phyloP scores from a whole-genome alignment of 2,113 vertebrate species.

The Origma solitaria region DNA sequence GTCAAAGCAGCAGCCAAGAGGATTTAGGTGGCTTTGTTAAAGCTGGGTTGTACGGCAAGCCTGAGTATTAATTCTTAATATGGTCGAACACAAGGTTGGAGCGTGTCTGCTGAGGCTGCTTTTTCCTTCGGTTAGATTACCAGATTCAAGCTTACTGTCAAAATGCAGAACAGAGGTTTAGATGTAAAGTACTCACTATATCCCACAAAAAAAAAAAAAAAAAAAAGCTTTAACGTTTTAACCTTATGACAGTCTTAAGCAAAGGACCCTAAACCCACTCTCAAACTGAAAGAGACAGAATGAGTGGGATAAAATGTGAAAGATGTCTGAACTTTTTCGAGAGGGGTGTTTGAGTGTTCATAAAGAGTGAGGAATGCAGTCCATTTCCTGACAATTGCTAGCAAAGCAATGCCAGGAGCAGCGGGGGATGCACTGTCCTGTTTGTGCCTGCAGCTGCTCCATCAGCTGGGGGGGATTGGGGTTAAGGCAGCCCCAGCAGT shows the following conservation, averaged over 20 bases:
- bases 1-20: constrained; percentile 61
- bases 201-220: not conserved
- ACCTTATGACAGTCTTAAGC: not conserved
- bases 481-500: not conserved
- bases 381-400: not conserved
- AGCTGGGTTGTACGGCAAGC: constrained; percentile 67
- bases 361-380: accelerated
- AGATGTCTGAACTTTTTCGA: not conserved
- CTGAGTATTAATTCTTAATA: constrained; percentile 79
- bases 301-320: not conserved
- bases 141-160: constrained; percentile 79
- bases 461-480: not conserved
- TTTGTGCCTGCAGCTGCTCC: not conserved
- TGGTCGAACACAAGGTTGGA: constrained; percentile 71
- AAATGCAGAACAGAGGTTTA: constrained; percentile 56
- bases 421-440: not conserved
- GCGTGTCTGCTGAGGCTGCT: constrained; percentile 72
- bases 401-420: not conserved
- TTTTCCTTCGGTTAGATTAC: constrained; percentile 75
- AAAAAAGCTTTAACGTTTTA: not conserved
- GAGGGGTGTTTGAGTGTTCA: not conserved
- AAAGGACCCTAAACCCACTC: not conserved
- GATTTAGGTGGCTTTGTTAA: constrained; percentile 71
- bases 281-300: not conserved
- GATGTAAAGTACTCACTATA: not conserved